Evolutionary conservation across 1,140 invertebrate genomes (phyloP), one percentile per base, ranked within the genome.

Genomic region (Neodiprion virginianus): DNA sequence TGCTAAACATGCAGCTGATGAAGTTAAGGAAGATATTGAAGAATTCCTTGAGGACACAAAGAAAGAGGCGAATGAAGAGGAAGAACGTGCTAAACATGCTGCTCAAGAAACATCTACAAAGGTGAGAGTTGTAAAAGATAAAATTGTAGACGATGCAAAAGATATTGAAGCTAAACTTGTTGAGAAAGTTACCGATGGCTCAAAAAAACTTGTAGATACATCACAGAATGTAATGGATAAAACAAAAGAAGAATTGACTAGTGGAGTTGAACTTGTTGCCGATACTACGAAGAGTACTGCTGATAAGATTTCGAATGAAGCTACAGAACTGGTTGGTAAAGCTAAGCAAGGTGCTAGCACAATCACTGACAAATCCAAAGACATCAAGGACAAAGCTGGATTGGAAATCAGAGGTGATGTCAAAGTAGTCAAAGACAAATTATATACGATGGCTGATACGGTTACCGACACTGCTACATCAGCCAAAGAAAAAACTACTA

Each of bases 31-130:
- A 7, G 82, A 82, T 12, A 77, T 81, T 0, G 79, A 80, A 48
- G 81, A 84, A 21, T 82, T 84, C 4, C 14, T 79, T 0, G 80
- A 82, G 0, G 79, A 84, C 21, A 81, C 76, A 0, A 81, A 81
- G 70, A 77, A 73, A 8, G 79, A 83, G 71, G 82, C 78, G 8
- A 47, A 48, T 0, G 69, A 77, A 9, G 79, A 83, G 47, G 70
- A 83, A 68, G 71, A 78, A 8, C 50, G 10, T 28, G 61, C 48
- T 0, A 76, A 76, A 9, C 73, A 76, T 12, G 69, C 71, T 17
- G 75, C 71, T 10, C 75, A 71, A 0, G 68, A 73, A 1, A 49
- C 69, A 17, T 2, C 74, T 0, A 78, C 11, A 47, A 21, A 69
- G 7, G 0, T 69, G 14, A 69, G 1, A 47, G 67, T 14, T 23